Conservation (phyloP, 2,888 invertebrate genomes). For the Parnassius apollo region DNA sequence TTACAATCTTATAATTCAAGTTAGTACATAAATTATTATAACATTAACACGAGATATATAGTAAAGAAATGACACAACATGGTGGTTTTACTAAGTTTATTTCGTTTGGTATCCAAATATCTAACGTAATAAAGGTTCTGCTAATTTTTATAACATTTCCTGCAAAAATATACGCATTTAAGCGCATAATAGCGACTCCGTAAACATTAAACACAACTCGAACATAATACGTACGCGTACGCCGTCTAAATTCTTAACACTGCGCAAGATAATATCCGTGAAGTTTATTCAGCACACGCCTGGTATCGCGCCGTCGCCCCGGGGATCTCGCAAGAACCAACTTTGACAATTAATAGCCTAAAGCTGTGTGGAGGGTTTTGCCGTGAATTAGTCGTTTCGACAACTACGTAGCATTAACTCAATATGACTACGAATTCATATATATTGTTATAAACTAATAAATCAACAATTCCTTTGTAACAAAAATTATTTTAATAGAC, state of each 20-base stretch:
- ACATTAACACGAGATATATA: no score
- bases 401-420: slow-evolving; percentile 33
- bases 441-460: not conserved
- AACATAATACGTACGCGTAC: slow-evolving; percentile 26
- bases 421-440: slow-evolving; percentile 16
- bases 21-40: no score
- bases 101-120: not conserved
- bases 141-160: slow-evolving; percentile 8
- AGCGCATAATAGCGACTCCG: slow-evolving; percentile 14
- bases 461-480: not conserved
- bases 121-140: not conserved
- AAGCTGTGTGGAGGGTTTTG: slow-evolving; percentile 48
- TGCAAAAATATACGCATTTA: slow-evolving; percentile 8
- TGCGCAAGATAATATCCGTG: slow-evolving; percentile 35
- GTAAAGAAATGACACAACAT: no score
- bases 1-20: no score
- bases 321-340: slow-evolving; percentile 42
- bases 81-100: no score
- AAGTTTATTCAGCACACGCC: slow-evolving; percentile 42
- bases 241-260: slow-evolving; percentile 27
- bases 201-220: slow-evolving; percentile 24
- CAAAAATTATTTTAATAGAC: not conserved
- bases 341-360: slow-evolving; percentile 62
- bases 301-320: slow-evolving; percentile 42
- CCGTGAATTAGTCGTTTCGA: slow-evolving; percentile 53